Conservation (phyloP, 2,113 vertebrate genomes). For the Hemiprocne comata region DNA sequence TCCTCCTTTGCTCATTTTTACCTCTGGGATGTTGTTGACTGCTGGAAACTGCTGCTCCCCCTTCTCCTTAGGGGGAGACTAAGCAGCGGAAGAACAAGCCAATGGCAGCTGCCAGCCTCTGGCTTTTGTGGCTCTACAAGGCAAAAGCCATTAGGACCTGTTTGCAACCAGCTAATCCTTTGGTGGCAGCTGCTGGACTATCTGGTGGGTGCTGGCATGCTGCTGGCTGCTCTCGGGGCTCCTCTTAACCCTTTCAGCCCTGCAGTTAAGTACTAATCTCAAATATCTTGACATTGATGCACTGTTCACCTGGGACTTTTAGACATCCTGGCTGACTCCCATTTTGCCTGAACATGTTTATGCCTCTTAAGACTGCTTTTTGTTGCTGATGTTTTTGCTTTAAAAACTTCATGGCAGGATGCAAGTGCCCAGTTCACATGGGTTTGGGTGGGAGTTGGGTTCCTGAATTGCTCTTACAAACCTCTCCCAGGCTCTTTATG, state of each 20-base stretch:
- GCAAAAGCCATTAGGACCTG: neutral
- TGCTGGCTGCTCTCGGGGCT: neutral
- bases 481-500: neutral
- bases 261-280: neutral
- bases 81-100: neutral
- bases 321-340: neutral
- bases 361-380: neutral
- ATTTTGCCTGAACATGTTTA: neutral
- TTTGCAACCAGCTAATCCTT: neutral
- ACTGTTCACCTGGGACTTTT: neutral
- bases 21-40: neutral
- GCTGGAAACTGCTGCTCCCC: neutral
- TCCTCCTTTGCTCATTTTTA: neutral
- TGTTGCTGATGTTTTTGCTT: neutral
- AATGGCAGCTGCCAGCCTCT: neutral
- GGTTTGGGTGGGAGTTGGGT: neutral
- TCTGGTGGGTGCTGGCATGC: neutral
- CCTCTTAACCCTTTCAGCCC: neutral
- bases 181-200: neutral
- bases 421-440: neutral
- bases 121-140: neutral
- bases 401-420: neutral
- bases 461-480: neutral
- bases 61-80: neutral
- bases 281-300: accelerated